These are phyloP conservation scores for Heliconius congener DNA, from an alignment of 1,140 invertebrate species.

Conservation along the genomic window DNA sequence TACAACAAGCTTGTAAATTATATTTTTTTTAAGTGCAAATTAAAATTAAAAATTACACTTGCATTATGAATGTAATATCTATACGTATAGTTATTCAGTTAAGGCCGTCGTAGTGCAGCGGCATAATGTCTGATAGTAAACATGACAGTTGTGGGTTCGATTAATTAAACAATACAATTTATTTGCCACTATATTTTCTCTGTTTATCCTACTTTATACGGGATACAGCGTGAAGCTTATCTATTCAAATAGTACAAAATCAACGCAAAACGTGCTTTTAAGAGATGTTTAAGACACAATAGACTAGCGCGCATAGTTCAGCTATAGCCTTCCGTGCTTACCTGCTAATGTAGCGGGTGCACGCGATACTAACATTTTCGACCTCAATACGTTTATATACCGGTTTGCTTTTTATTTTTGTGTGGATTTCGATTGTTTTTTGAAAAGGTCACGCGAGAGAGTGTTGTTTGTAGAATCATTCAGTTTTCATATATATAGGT, in stretches of 20 bases:
- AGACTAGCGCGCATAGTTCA: background rate
- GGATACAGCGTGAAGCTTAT: background rate
- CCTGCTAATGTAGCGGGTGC: constrained; percentile 13
- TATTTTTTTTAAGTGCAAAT: no score
- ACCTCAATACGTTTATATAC: constrained; percentile 14
- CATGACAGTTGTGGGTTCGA: no score
- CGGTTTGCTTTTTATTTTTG: constrained; percentile 21
- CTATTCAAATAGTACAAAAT: background rate
- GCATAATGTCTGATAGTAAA: no score
- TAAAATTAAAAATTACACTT: no score
- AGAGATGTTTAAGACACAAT: constrained; percentile 12
- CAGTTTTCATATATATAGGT: no score
- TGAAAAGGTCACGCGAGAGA: constrained; percentile 20
- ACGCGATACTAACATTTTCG: constrained; percentile 27
- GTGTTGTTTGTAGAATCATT: background rate
- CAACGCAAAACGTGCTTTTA: background rate
- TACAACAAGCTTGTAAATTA: no score
- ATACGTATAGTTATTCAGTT: no score
- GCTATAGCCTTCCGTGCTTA: background rate
- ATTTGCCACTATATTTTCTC: no score
- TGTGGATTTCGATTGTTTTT: constrained; percentile 27
- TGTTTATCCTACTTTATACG: no score
- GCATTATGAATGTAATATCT: no score
- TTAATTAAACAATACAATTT: no score
- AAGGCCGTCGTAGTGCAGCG: no score